These are phyloP conservation scores for Napeogenes sylphis DNA, from an alignment of 2,888 invertebrate species.

Conservation along the genomic window DNA sequence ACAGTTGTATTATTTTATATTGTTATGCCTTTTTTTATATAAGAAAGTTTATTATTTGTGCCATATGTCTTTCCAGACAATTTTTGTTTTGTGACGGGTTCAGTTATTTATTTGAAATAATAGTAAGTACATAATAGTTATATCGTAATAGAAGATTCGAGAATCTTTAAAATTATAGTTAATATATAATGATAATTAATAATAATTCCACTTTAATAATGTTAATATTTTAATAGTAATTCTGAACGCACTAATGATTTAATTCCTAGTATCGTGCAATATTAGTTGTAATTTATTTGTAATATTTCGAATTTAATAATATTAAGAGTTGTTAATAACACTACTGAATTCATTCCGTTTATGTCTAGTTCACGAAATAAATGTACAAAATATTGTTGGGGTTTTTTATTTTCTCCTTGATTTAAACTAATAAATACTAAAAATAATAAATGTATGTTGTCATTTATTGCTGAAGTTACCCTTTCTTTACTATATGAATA, in stretches of 20 bases:
- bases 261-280: slow-evolving; percentile 55
- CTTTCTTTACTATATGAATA: too few relatives aligned
- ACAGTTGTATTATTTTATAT: not conserved
- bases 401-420: slow-evolving; percentile 26
- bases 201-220: not conserved
- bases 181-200: not conserved
- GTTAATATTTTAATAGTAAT: not conserved
- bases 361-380: slow-evolving; percentile 43
- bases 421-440: too few relatives aligned
- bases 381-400: slow-evolving; percentile 32
- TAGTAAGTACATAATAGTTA: too few relatives aligned
- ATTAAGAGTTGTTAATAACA: slow-evolving; percentile 42
- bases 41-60: not conserved
- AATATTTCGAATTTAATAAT: slow-evolving; percentile 70
- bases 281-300: slow-evolving; percentile 53
- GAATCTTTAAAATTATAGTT: not conserved
- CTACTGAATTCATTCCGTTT: slow-evolving; percentile 34
- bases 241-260: not conserved
- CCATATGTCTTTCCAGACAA: not conserved
- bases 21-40: not conserved
- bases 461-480: too few relatives aligned
- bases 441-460: too few relatives aligned
- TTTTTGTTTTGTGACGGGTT: slow-evolving; percentile 10
- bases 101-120: slow-evolving; percentile 16
- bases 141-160: too few relatives aligned